These are phyloP conservation scores for Acrocephalus scirpaceus DNA, from an alignment of 2,797 vertebrate genomes.

Conservation along the genomic window DNA sequence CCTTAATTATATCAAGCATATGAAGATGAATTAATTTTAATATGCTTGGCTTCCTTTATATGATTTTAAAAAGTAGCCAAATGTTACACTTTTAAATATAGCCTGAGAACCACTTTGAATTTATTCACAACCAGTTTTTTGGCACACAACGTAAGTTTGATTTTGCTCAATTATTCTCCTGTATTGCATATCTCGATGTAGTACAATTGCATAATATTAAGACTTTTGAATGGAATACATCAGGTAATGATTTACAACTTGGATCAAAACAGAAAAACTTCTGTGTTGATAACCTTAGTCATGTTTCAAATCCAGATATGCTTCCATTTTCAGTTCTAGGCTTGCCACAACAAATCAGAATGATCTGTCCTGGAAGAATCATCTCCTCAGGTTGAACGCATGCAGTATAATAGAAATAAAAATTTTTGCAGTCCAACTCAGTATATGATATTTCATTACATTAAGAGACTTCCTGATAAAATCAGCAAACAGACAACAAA, in stretches of 20 bases:
- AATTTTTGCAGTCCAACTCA: conserved; percentile 53
- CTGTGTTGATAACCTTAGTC: background rate
- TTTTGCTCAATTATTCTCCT: background rate
- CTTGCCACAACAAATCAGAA: background rate
- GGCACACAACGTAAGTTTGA: background rate
- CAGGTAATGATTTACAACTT: background rate
- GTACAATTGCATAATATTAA: background rate
- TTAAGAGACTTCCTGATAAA: conserved; percentile 69
- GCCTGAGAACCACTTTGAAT: background rate
- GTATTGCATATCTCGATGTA: fast-evolving
- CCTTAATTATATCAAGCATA: background rate
- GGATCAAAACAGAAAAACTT: background rate
- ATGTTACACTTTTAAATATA: background rate
- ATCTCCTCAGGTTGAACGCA: background rate
- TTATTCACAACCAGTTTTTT: background rate
- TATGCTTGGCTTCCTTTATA: background rate
- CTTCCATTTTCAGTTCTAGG: background rate
- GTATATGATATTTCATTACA: conserved; percentile 62
- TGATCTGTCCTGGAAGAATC: background rate
- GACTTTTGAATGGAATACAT: background rate
- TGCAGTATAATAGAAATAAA: conserved; percentile 2
- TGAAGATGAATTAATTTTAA: background rate
- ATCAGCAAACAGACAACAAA: conserved; percentile 59
- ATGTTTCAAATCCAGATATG: background rate
- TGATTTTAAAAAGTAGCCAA: background rate